These are phyloP conservation scores for Podabrus alpinus DNA, from an alignment of 2,888 invertebrate genomes.

Conservation along the genomic window DNA sequence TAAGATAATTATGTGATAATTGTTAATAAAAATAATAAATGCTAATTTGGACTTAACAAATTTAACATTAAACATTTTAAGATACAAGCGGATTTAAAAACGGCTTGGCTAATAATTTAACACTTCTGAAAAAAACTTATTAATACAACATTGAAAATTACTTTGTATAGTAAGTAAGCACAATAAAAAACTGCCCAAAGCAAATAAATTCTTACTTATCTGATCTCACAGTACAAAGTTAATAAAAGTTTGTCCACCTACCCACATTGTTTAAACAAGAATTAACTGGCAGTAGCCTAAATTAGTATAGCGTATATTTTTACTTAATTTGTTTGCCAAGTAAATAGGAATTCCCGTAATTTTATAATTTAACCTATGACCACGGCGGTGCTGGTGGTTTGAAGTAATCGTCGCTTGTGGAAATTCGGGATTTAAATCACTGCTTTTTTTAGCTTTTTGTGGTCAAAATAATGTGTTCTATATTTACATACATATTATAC, in stretches of 20 bases:
- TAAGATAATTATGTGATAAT: too few relatives aligned
- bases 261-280: neutral
- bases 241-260: neutral
- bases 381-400: neutral
- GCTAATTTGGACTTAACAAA: too few relatives aligned
- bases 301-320: neutral
- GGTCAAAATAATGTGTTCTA: too few relatives aligned
- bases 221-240: neutral
- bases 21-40: too few relatives aligned
- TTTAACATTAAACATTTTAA: too few relatives aligned
- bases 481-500: too few relatives aligned
- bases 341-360: neutral
- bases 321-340: neutral
- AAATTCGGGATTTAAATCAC: too few relatives aligned
- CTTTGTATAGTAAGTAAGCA: neutral
- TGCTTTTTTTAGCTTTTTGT: too few relatives aligned
- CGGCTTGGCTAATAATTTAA: too few relatives aligned
- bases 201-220: neutral
- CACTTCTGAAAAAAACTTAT: too few relatives aligned
- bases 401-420: too few relatives aligned
- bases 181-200: neutral
- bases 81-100: too few relatives aligned
- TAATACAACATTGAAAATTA: neutral
- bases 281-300: neutral
- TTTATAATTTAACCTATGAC: neutral